A percentile compares a stretch with the other conserved stretches of the same genome.
phyloP scores from a whole-genome alignment of 2,797 vertebrate species.

The Onychomys leucogaster region DNA sequence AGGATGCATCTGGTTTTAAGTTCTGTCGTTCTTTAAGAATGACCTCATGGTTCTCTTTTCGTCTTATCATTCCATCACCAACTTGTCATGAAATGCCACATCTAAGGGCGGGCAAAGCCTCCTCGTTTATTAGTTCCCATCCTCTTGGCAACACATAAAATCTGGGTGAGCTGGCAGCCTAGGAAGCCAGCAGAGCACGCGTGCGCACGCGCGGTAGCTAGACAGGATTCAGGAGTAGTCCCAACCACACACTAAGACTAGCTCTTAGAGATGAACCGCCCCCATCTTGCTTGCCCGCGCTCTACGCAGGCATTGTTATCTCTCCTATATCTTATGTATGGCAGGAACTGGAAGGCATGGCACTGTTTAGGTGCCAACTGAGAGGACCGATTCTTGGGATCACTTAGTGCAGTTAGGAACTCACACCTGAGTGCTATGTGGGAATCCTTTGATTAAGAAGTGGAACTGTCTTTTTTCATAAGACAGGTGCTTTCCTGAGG shows the following conservation, averaged over 20 bases:
- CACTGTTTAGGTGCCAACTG: background rate
- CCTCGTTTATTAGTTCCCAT: background rate
- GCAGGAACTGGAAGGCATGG: background rate
- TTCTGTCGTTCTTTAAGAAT: background rate
- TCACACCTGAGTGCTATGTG: background rate
- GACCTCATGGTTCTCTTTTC: background rate
- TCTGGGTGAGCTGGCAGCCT: background rate
- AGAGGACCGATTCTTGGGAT: background rate
- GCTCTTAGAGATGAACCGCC: background rate
- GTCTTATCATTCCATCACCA: background rate
- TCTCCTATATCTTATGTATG: background rate
- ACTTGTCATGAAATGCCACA: background rate
- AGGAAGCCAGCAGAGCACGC: background rate
- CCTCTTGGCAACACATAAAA: background rate
- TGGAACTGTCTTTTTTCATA: background rate
- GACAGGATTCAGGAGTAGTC: background rate
- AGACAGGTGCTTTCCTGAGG: background rate
- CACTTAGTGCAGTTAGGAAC: background rate
- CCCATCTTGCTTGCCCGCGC: background rate
- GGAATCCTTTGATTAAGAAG: slow-evolving; percentile 26
- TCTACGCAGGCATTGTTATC: background rate
- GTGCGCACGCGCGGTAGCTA: background rate
- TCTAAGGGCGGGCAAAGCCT: background rate
- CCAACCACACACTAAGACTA: no score
- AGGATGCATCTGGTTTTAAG: background rate